Evolutionary conservation across 2,797 vertebrate genomes (phyloP), one percentile per base, ranked within the genome.

Genomic region (Gymnothorax reevesii): DNA sequence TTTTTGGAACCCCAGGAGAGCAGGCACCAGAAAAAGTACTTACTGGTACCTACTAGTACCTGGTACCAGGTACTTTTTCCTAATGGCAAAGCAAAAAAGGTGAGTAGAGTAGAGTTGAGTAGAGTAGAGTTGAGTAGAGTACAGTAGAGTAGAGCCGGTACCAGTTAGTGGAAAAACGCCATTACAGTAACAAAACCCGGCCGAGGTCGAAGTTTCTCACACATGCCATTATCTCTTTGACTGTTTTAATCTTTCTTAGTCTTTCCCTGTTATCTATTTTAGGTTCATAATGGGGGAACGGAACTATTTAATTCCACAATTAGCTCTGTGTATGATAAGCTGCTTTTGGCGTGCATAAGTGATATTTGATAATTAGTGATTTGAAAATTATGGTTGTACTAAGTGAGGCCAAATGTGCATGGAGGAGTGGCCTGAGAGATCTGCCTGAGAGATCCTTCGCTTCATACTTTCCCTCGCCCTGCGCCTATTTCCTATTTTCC

Each of bases 181-280:
- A n/a, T 87, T 85, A n/a, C 62, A n/a, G 86, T 88, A 57, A 82
- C 10, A 12, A 77, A 79, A 71, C 59, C 62, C 57, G 73, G 69
- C 77, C 1, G 4, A 42, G 7, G 13, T 85, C 73, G 13, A 17
- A 13, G 12, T 7, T 17, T 33, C 73, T 52, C 2, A 4, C 42
- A 20, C 13, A 5, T 77, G 25, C 13, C 27, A 33, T 27, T 73
- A 8, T 73, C 7, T 73, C 69, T 27, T 27, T 1, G 20, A 22
- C 20, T 4, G 62, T 1, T 22, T 64, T 64, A 22, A 64, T 64
- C 15, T 66, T n/a, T n/a, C 22, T 66, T 10, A 42, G 27, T 73
- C 27, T 42, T n/a, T 66, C 62, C 20, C 27, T 42, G 73, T 17
- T 75, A 13, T 75, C 20, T 77, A 13, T 13, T 77, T 77, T 52